Evolutionary conservation across 2,113 vertebrate genomes (phyloP).

Genomic region (Malurus cyaneus): DNA sequence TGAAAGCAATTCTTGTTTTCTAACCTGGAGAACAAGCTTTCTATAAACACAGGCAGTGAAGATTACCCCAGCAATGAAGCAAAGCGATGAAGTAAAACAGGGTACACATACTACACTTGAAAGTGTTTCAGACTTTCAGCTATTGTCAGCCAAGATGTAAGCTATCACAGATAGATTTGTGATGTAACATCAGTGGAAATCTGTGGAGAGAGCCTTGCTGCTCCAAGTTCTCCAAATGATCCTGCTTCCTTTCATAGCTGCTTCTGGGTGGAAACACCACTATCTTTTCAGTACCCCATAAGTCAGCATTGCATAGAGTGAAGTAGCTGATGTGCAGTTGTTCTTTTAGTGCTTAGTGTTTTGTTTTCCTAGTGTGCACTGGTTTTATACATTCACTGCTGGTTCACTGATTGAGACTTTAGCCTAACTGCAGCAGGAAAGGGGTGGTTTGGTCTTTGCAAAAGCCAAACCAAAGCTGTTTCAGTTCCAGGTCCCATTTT

Average conservation of each 20-base stretch:
- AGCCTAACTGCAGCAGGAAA: not conserved
- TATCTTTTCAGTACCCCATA: not conserved
- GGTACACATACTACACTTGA: not conserved
- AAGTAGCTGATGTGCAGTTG: not conserved
- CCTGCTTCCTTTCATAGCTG: not conserved
- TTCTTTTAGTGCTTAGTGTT: not conserved
- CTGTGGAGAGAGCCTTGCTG: not conserved
- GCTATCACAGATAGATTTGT: not conserved
- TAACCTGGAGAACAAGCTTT: slow-evolving; percentile 46
- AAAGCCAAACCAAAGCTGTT: slow-evolving; percentile 22
- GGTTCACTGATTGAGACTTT: not conserved
- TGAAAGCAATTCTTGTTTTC: slow-evolving; percentile 49
- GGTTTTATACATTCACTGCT: not conserved
- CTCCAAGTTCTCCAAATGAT: not conserved
- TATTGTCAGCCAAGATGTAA: not conserved
- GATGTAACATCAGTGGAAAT: not conserved
- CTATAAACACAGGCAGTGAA: not conserved
- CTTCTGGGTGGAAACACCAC: not conserved
- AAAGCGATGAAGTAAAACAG: slow-evolving; percentile 40
- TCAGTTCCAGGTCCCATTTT: not conserved
- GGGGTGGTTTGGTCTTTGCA: not conserved
- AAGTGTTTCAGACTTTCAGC: slow-evolving; percentile 23
- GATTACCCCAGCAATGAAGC: slow-evolving; percentile 41
- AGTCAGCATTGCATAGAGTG: not conserved
- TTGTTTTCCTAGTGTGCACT: not conserved